Evolutionary conservation across 64 coral and sea anemone species (phyloP).

Genomic region (Pocillopora damicornis): DNA sequence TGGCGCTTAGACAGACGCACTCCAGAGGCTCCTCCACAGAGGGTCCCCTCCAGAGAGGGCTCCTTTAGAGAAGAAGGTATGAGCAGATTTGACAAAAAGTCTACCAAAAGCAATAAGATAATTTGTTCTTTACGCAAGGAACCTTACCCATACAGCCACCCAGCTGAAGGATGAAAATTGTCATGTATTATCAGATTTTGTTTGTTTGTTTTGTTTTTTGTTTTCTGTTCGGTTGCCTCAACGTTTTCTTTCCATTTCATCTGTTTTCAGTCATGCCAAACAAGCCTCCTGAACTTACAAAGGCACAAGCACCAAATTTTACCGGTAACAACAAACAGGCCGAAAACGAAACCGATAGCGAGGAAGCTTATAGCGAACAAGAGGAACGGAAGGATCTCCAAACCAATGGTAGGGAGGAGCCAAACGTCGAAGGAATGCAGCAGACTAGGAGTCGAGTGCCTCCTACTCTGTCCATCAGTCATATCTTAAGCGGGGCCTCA

Average conservation of each 20-base stretch:
- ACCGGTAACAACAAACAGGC: too few relatives aligned
- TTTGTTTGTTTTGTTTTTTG: neutral
- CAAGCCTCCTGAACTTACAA: neutral
- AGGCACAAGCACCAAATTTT: slow-evolving; percentile 10
- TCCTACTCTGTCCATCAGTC: slow-evolving; percentile 32
- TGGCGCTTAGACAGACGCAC: slow-evolving; percentile 36
- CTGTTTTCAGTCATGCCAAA: neutral
- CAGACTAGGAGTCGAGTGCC: slow-evolving; percentile 3
- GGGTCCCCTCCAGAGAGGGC: neutral
- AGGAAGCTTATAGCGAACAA: neutral
- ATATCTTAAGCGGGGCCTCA: slow-evolving; percentile 32
- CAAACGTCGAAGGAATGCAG: neutral
- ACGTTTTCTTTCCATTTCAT: neutral
- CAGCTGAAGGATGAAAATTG: too few relatives aligned
- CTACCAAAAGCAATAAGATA: neutral
- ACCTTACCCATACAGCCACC: too few relatives aligned
- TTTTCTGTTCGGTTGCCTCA: neutral
- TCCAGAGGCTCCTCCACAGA: slow-evolving; percentile 25
- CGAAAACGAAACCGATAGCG: neutral
- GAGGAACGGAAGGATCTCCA: neutral
- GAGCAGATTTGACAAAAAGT: neutral
- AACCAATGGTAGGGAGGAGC: slow-evolving; percentile 18
- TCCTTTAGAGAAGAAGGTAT: slow-evolving; percentile 16
- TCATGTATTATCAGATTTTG: too few relatives aligned
- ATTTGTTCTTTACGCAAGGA: too few relatives aligned